Conservation (phyloP, 2,797 vertebrate genomes). For the Semaprochilodus insignis region DNA sequence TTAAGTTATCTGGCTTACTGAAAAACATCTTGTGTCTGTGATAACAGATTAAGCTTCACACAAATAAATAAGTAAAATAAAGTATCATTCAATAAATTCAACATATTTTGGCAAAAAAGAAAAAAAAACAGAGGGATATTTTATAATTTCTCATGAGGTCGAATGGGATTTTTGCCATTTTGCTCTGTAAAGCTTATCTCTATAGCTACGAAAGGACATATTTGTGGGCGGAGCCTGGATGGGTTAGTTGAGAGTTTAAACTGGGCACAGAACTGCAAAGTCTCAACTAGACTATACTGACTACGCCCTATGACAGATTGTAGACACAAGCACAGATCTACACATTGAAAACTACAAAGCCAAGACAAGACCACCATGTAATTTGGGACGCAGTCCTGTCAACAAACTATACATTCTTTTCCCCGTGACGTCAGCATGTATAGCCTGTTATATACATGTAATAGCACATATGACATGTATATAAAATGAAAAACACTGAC, state of each 20-base stretch:
- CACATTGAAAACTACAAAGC: slow-evolving; percentile 43
- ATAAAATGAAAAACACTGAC: slow-evolving; percentile 62
- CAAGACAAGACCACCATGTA: slow-evolving; percentile 64
- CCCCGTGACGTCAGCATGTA: slow-evolving; percentile 56
- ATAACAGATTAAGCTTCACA: neutral
- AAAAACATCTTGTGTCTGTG: too few relatives aligned
- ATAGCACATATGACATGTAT: slow-evolving; percentile 72
- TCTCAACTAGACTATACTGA: slow-evolving; percentile 13
- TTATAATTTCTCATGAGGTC: neutral
- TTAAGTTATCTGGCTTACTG: too few relatives aligned
- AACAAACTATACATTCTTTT: slow-evolving; percentile 70
- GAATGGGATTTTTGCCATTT: neutral
- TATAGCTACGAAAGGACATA: neutral
- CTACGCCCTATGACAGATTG: slow-evolving; percentile 4
- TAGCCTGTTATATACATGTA: slow-evolving; percentile 76
- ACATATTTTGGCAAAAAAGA: too few relatives aligned
- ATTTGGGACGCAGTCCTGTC: slow-evolving; percentile 37
- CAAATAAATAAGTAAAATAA: neutral
- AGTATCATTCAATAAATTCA: neutral
- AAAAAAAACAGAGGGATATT: neutral
- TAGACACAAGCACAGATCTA: slow-evolving; percentile 57
- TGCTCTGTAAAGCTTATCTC: neutral
- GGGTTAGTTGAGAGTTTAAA: neutral
- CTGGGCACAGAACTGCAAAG: neutral
- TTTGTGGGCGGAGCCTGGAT: neutral